Conservation (phyloP, 2,113 vertebrate genomes). For the Albula glossodonta region DNA sequence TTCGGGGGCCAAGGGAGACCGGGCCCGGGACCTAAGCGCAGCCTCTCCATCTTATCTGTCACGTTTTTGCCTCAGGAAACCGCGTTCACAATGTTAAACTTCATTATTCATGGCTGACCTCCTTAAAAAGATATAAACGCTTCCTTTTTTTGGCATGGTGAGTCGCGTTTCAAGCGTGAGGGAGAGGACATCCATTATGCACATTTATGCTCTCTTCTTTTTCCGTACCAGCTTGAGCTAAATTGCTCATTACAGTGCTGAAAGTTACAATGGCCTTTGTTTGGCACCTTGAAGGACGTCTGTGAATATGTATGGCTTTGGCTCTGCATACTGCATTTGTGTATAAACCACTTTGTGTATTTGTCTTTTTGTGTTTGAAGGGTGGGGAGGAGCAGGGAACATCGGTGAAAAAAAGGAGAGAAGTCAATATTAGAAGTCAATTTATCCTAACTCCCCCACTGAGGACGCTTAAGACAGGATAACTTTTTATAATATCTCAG, state of each 20-base stretch:
- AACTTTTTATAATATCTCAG: background rate
- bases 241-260: background rate
- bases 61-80: background rate
- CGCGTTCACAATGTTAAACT: background rate
- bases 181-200: background rate
- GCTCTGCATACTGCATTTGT: background rate
- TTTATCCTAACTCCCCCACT: background rate
- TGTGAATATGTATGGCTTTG: background rate
- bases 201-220: background rate
- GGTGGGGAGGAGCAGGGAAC: background rate
- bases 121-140: background rate
- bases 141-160: background rate
- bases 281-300: background rate
- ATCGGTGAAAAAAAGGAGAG: background rate
- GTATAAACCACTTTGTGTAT: background rate
- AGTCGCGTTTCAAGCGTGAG: background rate
- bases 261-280: background rate
- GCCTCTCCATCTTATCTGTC: conserved; percentile 2
- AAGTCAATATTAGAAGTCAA: background rate
- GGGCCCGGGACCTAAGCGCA: background rate
- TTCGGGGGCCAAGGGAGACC: background rate
- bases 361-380: background rate
- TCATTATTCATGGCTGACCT: conserved; percentile 7
- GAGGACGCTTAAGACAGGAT: background rate
- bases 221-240: background rate